phyloP scores from a whole-genome alignment of 2,113 vertebrate genomes.

The Antigone vipio region DNA sequence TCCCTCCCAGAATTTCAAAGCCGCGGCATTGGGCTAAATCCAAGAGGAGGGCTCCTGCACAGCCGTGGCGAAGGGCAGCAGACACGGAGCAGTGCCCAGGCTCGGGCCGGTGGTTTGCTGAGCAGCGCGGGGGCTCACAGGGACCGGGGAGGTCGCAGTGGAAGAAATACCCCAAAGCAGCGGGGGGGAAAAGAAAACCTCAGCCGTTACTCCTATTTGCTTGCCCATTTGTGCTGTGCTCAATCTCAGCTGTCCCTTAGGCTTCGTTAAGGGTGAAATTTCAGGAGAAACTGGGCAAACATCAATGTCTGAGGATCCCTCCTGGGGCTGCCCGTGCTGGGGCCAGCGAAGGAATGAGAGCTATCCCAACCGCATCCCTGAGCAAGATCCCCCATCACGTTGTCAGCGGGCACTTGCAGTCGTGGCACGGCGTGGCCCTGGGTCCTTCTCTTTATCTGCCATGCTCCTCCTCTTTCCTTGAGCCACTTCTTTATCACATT shows the following conservation, averaged over 20 bases:
- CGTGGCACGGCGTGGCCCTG: background rate
- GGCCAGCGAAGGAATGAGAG: background rate
- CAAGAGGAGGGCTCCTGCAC: background rate
- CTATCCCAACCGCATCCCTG: background rate
- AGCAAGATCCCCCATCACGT: background rate
- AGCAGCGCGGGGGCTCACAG: background rate
- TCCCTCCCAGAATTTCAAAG: slow-evolving; percentile 9
- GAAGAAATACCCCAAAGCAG: background rate
- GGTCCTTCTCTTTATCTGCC: background rate
- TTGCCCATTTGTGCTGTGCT: fast-evolving
- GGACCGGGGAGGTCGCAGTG: background rate
- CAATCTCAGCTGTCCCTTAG: fast-evolving
- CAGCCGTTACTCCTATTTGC: background rate
- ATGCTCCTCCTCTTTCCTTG: background rate
- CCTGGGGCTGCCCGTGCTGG: fast-evolving
- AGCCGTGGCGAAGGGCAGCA: fast-evolving
- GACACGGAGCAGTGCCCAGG: fast-evolving
- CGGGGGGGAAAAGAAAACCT: background rate
- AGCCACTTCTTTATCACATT: slow-evolving; percentile 44
- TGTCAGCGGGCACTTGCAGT: background rate
- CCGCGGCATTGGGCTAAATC: background rate
- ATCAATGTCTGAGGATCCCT: background rate
- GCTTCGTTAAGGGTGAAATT: background rate
- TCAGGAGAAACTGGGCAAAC: background rate
- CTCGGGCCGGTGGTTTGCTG: background rate